Base-by-base conservation (phyloP, 2,113 vertebrate genomes). In the Ptychochromis oligacanthus region DNA sequence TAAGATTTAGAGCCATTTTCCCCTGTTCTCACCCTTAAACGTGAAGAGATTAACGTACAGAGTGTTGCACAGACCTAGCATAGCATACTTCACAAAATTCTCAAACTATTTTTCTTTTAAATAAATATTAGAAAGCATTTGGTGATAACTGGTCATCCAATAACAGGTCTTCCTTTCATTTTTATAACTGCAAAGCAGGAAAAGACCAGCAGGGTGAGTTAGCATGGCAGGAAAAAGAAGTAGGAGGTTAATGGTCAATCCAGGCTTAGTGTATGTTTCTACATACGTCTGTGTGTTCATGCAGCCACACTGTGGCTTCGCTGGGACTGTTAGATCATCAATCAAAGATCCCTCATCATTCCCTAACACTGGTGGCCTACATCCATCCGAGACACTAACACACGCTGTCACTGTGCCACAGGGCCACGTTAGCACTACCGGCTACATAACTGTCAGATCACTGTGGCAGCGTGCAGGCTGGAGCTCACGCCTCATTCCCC, bases 291-390 rank as follows among this genome's bases (percentile, higher is more conserved):
- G 80, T 74, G 26, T 72, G 38, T 88, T 49, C 64, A 38, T 77
- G 59, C n/a, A 76, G 36, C 34, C 28, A 92, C 89, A 85, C 59
- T 59, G 88, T 54, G 70, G 87, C 85, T 92, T 91, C 92, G 92
- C 57, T 83, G 89, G 88, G 94, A 94, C 85, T 84, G 87, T 85
- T 93, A 93, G 95, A 96, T 96, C 95, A 96, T 96, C 95, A 96
- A 97, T 97, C 96, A 97, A 81, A 93, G 89, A 95, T 94, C 93
- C 94, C 94, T 95, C 92, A 94, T 96, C 93, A 94, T 95, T 95
- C 94, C 90, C 85, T 88, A 92, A 95, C 93, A 89, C 92, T 54
- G 14, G 83, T 93, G 95, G 93, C 89, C 94, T 93, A 84, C 89
- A 88, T 90, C 93, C 76, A 80, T 82, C 84, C 20, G 84, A 92